Conservation (phyloP, 2,888 invertebrate genomes). For the Orchestes rusci region DNA sequence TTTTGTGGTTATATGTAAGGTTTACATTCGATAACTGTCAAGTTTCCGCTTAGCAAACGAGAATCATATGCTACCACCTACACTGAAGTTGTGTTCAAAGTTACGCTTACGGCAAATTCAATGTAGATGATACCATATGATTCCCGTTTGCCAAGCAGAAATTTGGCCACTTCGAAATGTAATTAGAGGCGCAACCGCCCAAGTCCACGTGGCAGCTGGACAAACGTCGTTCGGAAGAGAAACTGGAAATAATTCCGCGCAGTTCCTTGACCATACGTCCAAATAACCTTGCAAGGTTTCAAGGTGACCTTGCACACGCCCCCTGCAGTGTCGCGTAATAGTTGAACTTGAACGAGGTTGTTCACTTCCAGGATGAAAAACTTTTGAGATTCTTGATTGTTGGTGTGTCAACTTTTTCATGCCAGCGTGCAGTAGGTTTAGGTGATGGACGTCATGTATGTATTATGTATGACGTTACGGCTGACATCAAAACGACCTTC, state of each 20-base stretch:
- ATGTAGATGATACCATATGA: too few species aligned
- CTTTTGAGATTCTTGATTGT: conserved; percentile 55
- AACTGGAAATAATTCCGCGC: conserved; percentile 55
- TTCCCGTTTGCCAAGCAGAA: too few species aligned
- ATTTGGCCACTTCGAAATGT: too few species aligned
- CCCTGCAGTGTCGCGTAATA: conserved; percentile 57
- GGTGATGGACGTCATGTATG: too few species aligned
- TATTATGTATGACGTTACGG: too few species aligned
- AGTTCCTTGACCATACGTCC: conserved; percentile 39
- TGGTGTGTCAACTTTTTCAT: conserved; percentile 53
- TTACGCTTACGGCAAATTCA: too few species aligned
- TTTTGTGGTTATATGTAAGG: not conserved
- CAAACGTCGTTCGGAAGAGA: conserved; percentile 50
- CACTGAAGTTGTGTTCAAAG: too few species aligned
- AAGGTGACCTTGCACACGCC: conserved; percentile 59
- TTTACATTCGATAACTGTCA: too few species aligned
- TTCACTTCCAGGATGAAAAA: conserved; percentile 59
- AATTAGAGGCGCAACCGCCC: not conserved
- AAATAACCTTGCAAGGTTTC: conserved; percentile 31
- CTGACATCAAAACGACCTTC: too few species aligned
- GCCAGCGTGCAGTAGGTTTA: conserved; percentile 49
- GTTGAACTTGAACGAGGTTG: conserved; percentile 59
- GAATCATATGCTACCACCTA: too few species aligned
- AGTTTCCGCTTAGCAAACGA: too few species aligned
- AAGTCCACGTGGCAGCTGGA: conserved; percentile 53